Conservation (phyloP, 92 coral and sea anemone genomes). For the Porites lobata region DNA sequence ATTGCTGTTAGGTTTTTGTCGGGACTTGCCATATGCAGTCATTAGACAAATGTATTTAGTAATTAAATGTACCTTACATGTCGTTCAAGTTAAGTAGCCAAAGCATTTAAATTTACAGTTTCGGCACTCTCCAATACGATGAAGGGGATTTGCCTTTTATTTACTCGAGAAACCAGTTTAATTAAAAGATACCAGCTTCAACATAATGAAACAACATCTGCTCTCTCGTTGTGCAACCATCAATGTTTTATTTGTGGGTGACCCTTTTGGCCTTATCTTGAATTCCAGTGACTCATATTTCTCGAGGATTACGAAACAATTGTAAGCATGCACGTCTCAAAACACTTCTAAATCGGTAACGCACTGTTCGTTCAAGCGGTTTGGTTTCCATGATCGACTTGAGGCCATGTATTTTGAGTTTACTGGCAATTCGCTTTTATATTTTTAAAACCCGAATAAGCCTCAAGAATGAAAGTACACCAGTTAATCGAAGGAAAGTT, state of each 20-base stretch:
- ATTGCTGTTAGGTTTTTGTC: not conserved
- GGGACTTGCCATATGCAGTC: not conserved
- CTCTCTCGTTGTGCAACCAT: not conserved
- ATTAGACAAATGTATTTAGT: not conserved
- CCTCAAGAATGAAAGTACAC: too few species aligned
- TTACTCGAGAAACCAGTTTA: constrained; percentile 44
- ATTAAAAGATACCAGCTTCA: not conserved
- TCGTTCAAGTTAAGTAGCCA: not conserved
- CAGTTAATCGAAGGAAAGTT: not conserved
- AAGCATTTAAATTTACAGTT: not conserved
- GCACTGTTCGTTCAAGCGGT: not conserved
- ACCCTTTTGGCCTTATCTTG: constrained; percentile 45
- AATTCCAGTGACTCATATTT: constrained; percentile 38
- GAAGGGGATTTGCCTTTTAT: not conserved
- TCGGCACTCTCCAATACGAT: constrained; percentile 1
- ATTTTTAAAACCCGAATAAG: too few species aligned
- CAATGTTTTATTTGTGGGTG: not conserved
- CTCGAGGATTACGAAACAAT: constrained; percentile 29
- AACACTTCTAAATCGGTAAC: not conserved
- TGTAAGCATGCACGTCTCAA: not conserved
- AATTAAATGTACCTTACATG: not conserved
- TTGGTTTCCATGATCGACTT: too few species aligned
- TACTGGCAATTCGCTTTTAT: too few species aligned
- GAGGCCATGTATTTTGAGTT: too few species aligned
- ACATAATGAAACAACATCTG: constrained; percentile 32